Base-by-base conservation (phyloP, 2,888 invertebrate genomes). In the Loripinus fragilis region DNA sequence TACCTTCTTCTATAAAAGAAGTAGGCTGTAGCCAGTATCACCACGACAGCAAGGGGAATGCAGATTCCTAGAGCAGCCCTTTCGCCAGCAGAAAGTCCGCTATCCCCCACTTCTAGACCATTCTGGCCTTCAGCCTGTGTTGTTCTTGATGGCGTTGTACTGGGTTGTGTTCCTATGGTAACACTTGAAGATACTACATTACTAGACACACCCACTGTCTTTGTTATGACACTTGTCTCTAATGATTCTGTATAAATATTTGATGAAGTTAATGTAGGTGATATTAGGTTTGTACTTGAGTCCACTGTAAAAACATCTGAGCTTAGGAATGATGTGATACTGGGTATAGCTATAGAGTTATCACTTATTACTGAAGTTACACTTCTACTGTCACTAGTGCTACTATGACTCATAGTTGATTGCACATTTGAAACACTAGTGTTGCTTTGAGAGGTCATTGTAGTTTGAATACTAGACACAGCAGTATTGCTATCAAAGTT, bases 11-110 rank as follows among this genome's bases (percentile, higher is more conserved):
- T 30, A 0, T 60, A 35, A 52, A 65, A 76, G 15, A 28, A 60
- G 0, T 73, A 78, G 15, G 35, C 12, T n/a, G 48, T 35, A 17
- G 52, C 81, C 23, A 45, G 69, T 30, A 70, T 25, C 5, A 81
- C 0, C 2, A 78, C 28, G 3, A 78, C 50, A 0, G 67, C 30
- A 8, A 81, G n/a, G 20, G 81, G 78, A 48, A 81, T 81, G 70
- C 76, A 81, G 30, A 81, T 60, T 28, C 81, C 81, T 10, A 81
- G 65, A 35, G 78, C 78, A 1, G 52, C 75, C 25, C 78, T 81
- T 25, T 75, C 81, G 12, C 78, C 81, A 0, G 69, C 28, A 10
- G 81, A 78, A 15, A 81, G 42, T n/a, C 67, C 80, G 17, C 28
- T 41, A 35, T 42, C 42, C 8, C 10, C 5, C 2, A 20, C 33